Evolutionary conservation across 2,113 vertebrate genomes (phyloP).

Genomic region (Lagopus muta): DNA sequence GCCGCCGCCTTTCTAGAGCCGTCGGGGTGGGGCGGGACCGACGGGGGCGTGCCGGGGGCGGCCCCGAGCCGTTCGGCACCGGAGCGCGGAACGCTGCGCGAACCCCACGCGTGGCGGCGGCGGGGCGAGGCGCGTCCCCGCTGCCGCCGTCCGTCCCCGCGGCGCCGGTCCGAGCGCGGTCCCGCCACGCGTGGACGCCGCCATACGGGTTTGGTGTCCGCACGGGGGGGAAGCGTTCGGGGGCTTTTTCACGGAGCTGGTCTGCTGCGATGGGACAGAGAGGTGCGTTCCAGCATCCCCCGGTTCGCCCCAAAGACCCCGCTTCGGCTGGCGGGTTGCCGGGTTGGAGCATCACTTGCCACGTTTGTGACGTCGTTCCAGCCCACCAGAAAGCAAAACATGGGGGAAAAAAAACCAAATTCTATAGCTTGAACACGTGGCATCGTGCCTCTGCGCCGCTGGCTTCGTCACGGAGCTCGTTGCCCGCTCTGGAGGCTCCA

Average conservation of each 20-base stretch:
- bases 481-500: neutral
- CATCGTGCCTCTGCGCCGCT: fast-evolving
- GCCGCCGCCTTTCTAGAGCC: neutral
- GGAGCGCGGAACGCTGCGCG: neutral
- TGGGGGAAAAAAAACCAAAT: neutral
- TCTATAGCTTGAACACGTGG: neutral
- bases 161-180: too few species aligned
- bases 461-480: fast-evolving
- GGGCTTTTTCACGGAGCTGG: too few species aligned
- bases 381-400: neutral
- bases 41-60: neutral
- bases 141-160: too few species aligned
- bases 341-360: neutral
- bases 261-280: too few species aligned
- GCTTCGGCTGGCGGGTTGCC: neutral
- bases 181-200: too few species aligned
- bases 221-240: too few species aligned
- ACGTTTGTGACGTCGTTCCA: neutral
- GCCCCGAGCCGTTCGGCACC: neutral
- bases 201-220: too few species aligned
- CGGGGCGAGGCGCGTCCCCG: too few species aligned
- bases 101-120: too few species aligned
- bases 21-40: neutral
- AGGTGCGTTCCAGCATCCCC: neutral
- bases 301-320: neutral